These are phyloP conservation scores for Homalodisca vitripennis DNA, from an alignment of 1,140 invertebrate genomes.

Conservation along the genomic window DNA sequence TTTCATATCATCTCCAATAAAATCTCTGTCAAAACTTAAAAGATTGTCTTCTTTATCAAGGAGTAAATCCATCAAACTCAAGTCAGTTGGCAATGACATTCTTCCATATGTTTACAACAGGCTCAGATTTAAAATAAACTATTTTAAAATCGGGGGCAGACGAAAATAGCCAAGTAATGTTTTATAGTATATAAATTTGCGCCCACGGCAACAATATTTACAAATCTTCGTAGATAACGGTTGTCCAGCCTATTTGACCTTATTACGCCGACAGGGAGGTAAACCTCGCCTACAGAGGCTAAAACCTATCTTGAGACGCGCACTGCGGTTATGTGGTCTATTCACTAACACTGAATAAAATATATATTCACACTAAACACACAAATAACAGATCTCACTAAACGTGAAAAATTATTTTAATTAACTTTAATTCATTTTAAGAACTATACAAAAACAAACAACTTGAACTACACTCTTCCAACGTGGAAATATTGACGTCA, in stretches of 20 bases:
- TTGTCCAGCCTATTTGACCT: constrained; percentile 22
- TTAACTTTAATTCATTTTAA: neutral
- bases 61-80: constrained; percentile 39
- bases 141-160: no score
- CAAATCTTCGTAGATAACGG: no score
- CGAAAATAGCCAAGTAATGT: no score
- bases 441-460: constrained; percentile 4
- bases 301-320: neutral
- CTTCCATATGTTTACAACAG: constrained; percentile 17
- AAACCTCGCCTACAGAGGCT: constrained; percentile 24
- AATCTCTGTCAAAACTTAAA: constrained; percentile 35
- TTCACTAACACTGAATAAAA: neutral
- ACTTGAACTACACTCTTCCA: constrained; percentile 20
- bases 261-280: constrained; percentile 14
- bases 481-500: constrained; percentile 33
- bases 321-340: neutral
- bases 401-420: neutral
- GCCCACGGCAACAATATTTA: no score
- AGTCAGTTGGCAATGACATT: constrained; percentile 37
- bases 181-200: no score
- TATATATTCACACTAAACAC: neutral
- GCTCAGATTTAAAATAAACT: no score
- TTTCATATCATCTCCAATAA: constrained; percentile 35
- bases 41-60: constrained; percentile 37
- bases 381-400: neutral